Base-by-base conservation (phyloP, 2,113 vertebrate genomes). In the Chinchilla lanigera region DNA sequence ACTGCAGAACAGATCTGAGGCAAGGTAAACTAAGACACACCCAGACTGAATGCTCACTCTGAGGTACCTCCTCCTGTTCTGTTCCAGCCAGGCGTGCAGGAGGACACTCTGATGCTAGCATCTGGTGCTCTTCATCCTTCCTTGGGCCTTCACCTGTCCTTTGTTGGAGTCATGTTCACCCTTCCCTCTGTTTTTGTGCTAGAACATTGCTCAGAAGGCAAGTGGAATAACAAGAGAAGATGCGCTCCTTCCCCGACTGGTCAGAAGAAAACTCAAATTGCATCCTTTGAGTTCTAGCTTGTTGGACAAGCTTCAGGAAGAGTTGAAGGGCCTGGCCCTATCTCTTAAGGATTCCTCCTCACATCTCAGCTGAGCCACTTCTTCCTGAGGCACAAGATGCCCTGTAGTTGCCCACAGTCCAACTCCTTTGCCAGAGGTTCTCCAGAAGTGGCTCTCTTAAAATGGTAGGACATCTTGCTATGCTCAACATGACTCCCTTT, bases 361-460 rank as follows among this genome's bases (percentile, higher is more conserved):
- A 98, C 95, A 14, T 96, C 97, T 5, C 96, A 98, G 19, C 92
- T 98, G 80, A 98, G 95, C 61, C 61, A 0, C 22, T 95, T 98
- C 33, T 97, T 98, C 73, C 91, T 98, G 71, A 98, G 83, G 86
- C 95, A 98, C 6, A 69, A 97, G 28, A 80, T 98, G 65, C 98
- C 98, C 98, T 99, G 4, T 96, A 97, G 78, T 88, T 98, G 77
- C 96, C 97, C 5, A 98, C 97, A 14, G 92, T 98, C 87, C 97
- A 97, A 88, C 96, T 97, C 41, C 97, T 99, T 56, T 98, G 98
- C 75, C 95, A 98, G 35, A 90, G 87, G 50, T 99, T 98, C 95
- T 97, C 89, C 33, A 77, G 90, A 38, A 60, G 12, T 35, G 81
- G 24, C 20, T 90, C 96, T 93, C 95, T 96, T n/a, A 88, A 97